A percentile compares a stretch with the other conserved stretches of the same genome.
These are phyloP conservation scores for Boulengerochromis microlepis DNA, from an alignment of 2,113 vertebrate genomes.

Conservation along the genomic window DNA sequence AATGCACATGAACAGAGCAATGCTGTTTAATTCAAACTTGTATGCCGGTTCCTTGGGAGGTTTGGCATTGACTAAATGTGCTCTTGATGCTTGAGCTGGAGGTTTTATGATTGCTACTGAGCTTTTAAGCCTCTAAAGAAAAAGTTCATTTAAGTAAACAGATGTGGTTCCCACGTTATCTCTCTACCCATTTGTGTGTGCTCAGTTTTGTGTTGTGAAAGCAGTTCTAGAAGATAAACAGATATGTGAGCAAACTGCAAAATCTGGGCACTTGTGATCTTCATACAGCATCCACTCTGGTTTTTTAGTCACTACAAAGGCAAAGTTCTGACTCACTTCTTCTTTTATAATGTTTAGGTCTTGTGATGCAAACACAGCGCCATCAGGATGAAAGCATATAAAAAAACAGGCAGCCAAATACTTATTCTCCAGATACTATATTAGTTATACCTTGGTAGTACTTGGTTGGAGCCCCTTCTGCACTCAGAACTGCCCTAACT, in stretches of 20 bases:
- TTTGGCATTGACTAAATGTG: background rate
- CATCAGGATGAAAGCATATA: background rate
- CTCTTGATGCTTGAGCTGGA: background rate
- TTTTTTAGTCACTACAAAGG: background rate
- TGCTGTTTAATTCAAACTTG: background rate
- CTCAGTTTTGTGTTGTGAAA: background rate
- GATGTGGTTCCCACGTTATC: background rate
- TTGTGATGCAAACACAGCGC: background rate
- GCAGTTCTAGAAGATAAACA: background rate
- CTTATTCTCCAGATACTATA: background rate
- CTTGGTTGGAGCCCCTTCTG: background rate
- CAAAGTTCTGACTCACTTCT: background rate
- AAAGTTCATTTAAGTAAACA: background rate
- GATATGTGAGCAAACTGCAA: background rate
- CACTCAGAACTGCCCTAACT: background rate
- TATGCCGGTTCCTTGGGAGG: background rate
- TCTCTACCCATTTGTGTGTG: background rate
- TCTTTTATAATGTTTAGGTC: background rate
- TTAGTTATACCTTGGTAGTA: background rate
- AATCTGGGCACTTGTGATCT: background rate
- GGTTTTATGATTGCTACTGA: background rate
- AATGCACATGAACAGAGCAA: background rate
- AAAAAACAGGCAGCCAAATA: background rate
- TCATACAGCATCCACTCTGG: background rate
- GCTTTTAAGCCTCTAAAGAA: background rate